phyloP scores from a whole-genome alignment of 2,113 vertebrate species.

The Anhinga rufa region DNA sequence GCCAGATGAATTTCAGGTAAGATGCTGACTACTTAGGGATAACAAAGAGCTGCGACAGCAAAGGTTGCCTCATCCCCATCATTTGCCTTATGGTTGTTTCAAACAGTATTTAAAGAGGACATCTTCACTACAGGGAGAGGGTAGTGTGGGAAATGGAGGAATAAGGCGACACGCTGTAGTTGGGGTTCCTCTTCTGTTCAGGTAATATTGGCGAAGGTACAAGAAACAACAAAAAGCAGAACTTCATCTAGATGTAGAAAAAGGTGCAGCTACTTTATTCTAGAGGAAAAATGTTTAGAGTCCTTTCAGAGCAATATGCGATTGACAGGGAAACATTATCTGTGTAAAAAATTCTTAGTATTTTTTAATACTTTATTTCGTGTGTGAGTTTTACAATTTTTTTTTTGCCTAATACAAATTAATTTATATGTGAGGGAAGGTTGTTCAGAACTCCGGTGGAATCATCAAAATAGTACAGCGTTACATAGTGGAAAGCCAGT shows the following conservation, averaged over 20 bases:
- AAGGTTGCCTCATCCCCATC: background rate
- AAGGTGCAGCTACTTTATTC: background rate
- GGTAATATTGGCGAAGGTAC: background rate
- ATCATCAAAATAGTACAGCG: background rate
- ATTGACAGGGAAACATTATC: background rate
- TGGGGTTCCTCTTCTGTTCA: background rate
- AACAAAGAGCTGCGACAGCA: background rate
- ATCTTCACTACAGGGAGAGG: background rate
- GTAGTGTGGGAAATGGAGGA: background rate
- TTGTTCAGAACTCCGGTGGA: background rate
- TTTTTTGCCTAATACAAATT: background rate
- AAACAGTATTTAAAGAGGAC: background rate
- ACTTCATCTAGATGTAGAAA: background rate
- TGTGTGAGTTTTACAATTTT: background rate
- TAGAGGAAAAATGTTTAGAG: background rate
- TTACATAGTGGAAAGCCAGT: background rate
- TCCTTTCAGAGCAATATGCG: background rate
- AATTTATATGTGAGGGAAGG: background rate
- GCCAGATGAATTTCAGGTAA: background rate
- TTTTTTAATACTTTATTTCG: background rate
- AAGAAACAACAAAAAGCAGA: background rate
- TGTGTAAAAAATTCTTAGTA: background rate
- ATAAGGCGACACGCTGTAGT: background rate
- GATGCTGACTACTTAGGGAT: background rate
- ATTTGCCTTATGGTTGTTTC: background rate